Evolutionary conservation across 2,888 invertebrate genomes (phyloP), one percentile per base, ranked within the genome.

Genomic region (Sisyra nigra): DNA sequence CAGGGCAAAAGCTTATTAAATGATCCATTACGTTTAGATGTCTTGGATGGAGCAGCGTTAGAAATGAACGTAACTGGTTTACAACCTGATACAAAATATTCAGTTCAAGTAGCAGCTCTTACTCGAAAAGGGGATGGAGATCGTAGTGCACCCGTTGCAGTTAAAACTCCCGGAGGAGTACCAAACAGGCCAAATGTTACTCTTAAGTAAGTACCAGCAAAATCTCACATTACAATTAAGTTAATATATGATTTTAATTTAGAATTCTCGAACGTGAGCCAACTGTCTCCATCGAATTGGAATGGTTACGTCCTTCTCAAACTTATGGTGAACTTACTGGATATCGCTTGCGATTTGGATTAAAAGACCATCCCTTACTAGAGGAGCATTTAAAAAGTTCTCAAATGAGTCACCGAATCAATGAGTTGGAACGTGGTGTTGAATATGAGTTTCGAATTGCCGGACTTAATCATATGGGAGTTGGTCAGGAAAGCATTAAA

Each of bases 61-160:
- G 83, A 88, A 57, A 72, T 82, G 53, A 89, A 88, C 59, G 79
- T 94, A 41, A 81, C 84, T 10, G 87, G 85, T 10, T 70, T 98
- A 36, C 91, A 94, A 61, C 94, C 98, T 3, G 94, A 97, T 57
- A 93, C 97, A 1, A 77, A 79, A 53, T 98, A 98, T 66, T 80
- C 80, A 43, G 81, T 94, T 45, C 88, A 92, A 68, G 92, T 97
- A 45, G 93, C 93, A 1, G 98, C 96, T 1, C 70, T 96, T 47
- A 98, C 97, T 3, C 74, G 93, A 48, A 92, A 92, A 62, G 98
- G 98, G 35, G 97, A 98, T 61, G 98, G 98, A 14, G 85, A 88
- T 60, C 72, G 93, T 49, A 93, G 93, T 58, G 67, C 78, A 47
- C 84, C 89, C 17, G 83, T 83, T 44, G 77, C 76, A 47, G 80